Percentiles rank a stretch among this genome's conserved stretches.
Conservation (phyloP, 2,113 vertebrate genomes). For the Pongo abelii region DNA sequence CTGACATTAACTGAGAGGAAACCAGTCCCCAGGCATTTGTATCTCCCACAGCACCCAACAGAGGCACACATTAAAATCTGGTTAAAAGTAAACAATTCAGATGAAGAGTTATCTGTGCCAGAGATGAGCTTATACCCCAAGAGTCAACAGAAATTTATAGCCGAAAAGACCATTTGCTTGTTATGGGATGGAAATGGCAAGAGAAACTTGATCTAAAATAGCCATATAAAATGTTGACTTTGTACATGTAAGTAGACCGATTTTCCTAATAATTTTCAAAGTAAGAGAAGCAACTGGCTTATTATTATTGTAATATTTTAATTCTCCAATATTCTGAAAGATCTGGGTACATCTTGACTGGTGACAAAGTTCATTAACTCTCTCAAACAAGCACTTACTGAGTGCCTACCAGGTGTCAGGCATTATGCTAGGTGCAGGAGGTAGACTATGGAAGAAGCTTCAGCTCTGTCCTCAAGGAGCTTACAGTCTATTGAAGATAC, state of each 20-base stretch:
- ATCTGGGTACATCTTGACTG: neutral
- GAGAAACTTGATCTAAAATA: neutral
- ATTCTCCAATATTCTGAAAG: neutral
- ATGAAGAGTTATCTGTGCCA: neutral
- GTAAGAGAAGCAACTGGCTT: neutral
- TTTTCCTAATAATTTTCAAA: constrained; percentile 29
- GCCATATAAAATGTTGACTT: neutral
- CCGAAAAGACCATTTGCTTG: neutral
- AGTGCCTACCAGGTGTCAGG: neutral
- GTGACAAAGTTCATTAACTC: neutral
- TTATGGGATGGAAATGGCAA: neutral
- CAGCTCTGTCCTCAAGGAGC: neutral
- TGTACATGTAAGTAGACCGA: neutral
- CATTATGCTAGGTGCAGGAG: neutral
- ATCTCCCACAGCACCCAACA: neutral
- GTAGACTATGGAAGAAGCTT: neutral
- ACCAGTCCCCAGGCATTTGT: neutral
- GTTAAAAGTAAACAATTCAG: neutral
- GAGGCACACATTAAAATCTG: neutral
- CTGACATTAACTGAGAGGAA: neutral
- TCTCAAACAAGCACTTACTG: neutral
- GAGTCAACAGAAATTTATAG: neutral
- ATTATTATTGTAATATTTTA: neutral
- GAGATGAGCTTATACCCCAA: neutral
- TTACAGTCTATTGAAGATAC: neutral